These are phyloP conservation scores for Aleiodes testaceus DNA, from an alignment of 2,888 invertebrate genomes.

Conservation along the genomic window DNA sequence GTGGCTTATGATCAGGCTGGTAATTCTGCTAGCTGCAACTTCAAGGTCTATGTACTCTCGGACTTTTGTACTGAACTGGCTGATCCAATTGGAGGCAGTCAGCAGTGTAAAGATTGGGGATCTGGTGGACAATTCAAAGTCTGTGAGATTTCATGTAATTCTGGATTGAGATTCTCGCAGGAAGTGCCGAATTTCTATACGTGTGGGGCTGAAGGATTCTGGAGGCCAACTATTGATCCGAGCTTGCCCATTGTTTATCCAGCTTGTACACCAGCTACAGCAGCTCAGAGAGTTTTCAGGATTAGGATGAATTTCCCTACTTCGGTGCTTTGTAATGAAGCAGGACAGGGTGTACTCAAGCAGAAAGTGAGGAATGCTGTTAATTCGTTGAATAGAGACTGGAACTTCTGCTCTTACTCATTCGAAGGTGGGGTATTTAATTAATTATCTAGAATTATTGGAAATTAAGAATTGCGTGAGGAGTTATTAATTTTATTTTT, in stretches of 20 bases:
- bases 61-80: conserved; percentile 93
- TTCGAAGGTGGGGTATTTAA: conserved; percentile 79
- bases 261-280: conserved; percentile 90
- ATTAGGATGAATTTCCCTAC: conserved; percentile 96
- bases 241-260: conserved; percentile 89
- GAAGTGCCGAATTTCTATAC: conserved; percentile 97
- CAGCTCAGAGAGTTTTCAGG: conserved; percentile 96
- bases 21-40: conserved; percentile 92
- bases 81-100: conserved; percentile 93
- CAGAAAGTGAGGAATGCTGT: conserved; percentile 93
- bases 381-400: conserved; percentile 92
- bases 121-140: conserved; percentile 97
- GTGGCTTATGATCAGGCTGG: conserved; percentile 95
- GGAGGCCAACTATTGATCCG: conserved; percentile 91
- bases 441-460: background rate
- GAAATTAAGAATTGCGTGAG: background rate
- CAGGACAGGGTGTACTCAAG: conserved; percentile 92
- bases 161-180: conserved; percentile 92
- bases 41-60: conserved; percentile 91
- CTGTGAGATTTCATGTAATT: conserved; percentile 91
- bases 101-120: conserved; percentile 96
- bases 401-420: conserved; percentile 96
- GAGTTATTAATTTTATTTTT: background rate
- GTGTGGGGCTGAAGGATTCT: conserved; percentile 98
- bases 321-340: conserved; percentile 96